Base-by-base conservation (phyloP, 2,888 invertebrate genomes). In the Serripes groenlandicus region DNA sequence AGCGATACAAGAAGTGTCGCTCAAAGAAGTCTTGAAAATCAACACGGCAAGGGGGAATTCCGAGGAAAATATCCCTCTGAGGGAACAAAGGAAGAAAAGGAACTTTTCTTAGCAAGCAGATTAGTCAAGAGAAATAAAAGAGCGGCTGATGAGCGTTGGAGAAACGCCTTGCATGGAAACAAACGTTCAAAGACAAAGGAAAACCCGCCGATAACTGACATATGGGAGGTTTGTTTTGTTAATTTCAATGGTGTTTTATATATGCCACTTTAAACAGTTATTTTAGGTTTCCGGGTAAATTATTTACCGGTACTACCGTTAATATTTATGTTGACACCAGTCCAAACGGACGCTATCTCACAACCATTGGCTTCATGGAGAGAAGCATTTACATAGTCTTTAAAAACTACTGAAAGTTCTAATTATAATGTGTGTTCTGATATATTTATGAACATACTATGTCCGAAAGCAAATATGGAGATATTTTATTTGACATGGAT, bases 101-200 rank as follows among this genome's bases (percentile, higher is more conserved):
- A 42, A 11, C 11, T 11, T 11, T 11, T 11, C 18, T 42, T 18
- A 11, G 42, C 9, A 42, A 42, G 18, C 9, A 32, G 32, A 28
- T 26, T 62, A 32, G 32, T 11, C 18, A 52, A 69, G 18, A 42
- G 69, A 28, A 26, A 69, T 23, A 69, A 69, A 69, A 68, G 84
- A 68, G 52, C 78, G 9, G 75, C 70, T 3, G 54, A 68, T 21
- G 84, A 84, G 26, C 84, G 81, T 32, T 81, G 85, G 81, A 78
- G 52, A 32, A 73, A 73, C 34, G 73, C 81, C 32, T 34, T 76
- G 21, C 76, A 73, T 37, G 81, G 79, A 35, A 49, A 18, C 1
- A 30, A 58, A n/a, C 52, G 28, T 23, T 11, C 58, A 30, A 5
- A 58, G 28, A 21, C 7, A 2, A 72, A 69, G 1, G 49, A 69